Evolutionary conservation across 2,888 invertebrate genomes (phyloP).

Genomic region (Cecidostiba fungosa): DNA sequence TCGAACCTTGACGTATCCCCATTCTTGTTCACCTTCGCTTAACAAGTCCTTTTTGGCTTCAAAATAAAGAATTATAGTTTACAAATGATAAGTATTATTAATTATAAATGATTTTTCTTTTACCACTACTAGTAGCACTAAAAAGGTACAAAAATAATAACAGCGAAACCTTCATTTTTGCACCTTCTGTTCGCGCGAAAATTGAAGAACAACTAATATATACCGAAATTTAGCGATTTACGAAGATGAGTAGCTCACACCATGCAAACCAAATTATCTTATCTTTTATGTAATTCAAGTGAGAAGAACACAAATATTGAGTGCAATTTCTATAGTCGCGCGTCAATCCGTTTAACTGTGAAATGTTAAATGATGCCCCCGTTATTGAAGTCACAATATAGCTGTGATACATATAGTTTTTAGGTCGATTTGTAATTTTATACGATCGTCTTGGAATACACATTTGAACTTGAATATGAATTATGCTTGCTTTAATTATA

Average conservation of each 20-base stretch:
- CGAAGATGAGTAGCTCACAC: neutral
- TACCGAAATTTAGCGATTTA: neutral
- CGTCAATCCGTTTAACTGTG: neutral
- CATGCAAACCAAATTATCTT: neutral
- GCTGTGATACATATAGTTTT: neutral
- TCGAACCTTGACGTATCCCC: constrained; percentile 81
- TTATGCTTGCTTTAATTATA: no score
- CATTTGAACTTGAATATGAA: no score
- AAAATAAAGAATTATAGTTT: neutral
- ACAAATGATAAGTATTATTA: neutral
- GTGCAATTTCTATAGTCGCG: neutral
- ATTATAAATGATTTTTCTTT: no score
- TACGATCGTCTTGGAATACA: no score
- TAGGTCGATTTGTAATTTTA: no score
- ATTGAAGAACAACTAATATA: neutral
- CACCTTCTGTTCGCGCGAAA: neutral
- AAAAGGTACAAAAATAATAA: neutral
- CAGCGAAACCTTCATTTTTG: neutral
- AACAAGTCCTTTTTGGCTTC: constrained; percentile 33
- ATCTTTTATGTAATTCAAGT: neutral
- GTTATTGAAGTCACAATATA: neutral
- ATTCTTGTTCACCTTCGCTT: constrained; percentile 77
- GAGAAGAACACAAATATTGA: neutral
- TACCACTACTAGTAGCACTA: neutral
- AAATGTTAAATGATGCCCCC: neutral